phyloP scores from a whole-genome alignment of 2,797 vertebrate species.

The Euthynnus affinis region DNA sequence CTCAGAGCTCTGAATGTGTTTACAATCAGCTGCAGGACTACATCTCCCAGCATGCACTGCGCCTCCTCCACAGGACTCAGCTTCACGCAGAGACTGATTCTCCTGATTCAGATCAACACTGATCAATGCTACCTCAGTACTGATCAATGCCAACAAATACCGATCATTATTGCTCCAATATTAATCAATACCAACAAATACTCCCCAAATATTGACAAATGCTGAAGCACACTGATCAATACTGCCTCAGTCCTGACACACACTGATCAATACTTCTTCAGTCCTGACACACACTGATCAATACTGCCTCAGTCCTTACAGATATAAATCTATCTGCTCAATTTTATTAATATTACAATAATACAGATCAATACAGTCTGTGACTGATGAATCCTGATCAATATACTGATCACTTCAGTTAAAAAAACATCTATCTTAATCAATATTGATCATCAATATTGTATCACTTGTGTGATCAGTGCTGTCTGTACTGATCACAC shows the following conservation, averaged over 20 bases:
- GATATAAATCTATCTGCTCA: no score
- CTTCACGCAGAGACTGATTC: slow-evolving; percentile 1
- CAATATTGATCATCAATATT: background rate
- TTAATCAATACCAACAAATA: background rate
- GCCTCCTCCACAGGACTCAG: background rate
- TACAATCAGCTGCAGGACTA: slow-evolving; percentile 13
- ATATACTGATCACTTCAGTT: background rate
- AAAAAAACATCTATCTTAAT: background rate
- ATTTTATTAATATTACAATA: no score
- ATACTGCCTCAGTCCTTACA: background rate
- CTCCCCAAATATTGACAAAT: background rate
- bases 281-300: background rate
- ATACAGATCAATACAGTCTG: background rate
- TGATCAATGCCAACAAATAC: background rate
- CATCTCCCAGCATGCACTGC: slow-evolving; percentile 45
- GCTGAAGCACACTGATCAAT: background rate
- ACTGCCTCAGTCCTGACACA: background rate
- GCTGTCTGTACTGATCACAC: background rate
- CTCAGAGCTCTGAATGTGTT: background rate
- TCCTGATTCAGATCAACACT: background rate
- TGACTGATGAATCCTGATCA: background rate
- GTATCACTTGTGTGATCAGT: background rate
- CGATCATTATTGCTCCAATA: background rate
- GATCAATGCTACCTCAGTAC: no score
- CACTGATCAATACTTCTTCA: background rate